Percentiles rank a stretch among this genome's conserved stretches.
These are phyloP conservation scores for Phenganax stokvisi DNA, from an alignment of 92 coral and sea anemone genomes.

Conservation along the genomic window DNA sequence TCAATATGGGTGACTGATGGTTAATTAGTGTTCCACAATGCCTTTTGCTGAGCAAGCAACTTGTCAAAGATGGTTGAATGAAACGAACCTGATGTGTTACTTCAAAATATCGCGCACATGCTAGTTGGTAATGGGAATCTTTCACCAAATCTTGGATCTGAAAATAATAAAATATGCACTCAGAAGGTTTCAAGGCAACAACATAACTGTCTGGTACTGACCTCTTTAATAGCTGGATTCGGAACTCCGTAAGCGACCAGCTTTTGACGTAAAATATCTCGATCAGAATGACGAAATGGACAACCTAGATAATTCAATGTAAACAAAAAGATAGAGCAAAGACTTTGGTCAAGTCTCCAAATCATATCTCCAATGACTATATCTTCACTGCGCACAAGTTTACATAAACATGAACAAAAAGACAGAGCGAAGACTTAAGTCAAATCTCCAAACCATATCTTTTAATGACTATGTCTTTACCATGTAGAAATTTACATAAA, in stretches of 20 bases:
- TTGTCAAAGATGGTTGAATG: not conserved
- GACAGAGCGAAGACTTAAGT: too few relatives aligned
- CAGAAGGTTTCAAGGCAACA: not conserved
- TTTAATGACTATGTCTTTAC: too few relatives aligned
- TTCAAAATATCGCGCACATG: conserved; percentile 94
- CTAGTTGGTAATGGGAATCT: conserved; percentile 91
- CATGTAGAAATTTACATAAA: too few relatives aligned
- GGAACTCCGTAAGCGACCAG: conserved; percentile 68
- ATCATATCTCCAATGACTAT: too few relatives aligned
- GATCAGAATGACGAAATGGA: conserved; percentile 90
- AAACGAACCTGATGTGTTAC: conserved; percentile 67
- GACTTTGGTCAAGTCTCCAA: not conserved
- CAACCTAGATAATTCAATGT: conserved; percentile 55
- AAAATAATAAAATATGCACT: not conserved
- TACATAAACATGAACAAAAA: too few relatives aligned
- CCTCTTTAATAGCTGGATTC: conserved; percentile 76
- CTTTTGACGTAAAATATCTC: conserved; percentile 70
- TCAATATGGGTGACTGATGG: not conserved
- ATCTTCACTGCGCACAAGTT: too few relatives aligned
- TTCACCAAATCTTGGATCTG: conserved; percentile 79
- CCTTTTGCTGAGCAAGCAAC: not conserved
- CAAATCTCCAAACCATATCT: too few relatives aligned
- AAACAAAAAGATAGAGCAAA: not conserved
- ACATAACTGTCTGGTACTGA: not conserved
- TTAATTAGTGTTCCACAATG: too few relatives aligned